Base-by-base conservation (phyloP, 2,113 vertebrate genomes). In the Thamnophis sirtalis region DNA sequence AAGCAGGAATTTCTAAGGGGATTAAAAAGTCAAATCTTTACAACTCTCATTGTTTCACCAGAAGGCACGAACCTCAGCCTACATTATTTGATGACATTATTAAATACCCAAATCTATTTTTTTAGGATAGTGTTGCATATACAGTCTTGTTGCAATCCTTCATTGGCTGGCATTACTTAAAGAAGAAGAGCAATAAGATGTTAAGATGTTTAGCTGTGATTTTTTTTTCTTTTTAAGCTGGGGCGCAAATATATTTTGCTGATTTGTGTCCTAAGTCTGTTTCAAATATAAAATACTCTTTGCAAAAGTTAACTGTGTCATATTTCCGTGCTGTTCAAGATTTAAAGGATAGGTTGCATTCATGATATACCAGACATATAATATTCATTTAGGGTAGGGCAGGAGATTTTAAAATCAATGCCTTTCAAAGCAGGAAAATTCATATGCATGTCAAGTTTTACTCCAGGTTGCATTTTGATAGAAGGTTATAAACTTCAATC, bases 401-500 rank as follows among this genome's bases (percentile, higher is more conserved):
- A 86, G 50, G 94, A 94, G 94, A 92, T 87, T 93, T 48, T 90
- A 26, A 73, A 53, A 94, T 95, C 94, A 96, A 97, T 96, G 87
- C 90, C 33, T 92, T 94, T 96, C 93, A 87, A 91, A 94, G 95
- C 90, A 94, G 58, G 92, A 94, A 96, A 96, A 96, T 96, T 2
- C 51, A 13, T 53, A 96, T 95, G 94, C 56, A 90, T 0, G 48
- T 95, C 95, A 95, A 95, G 94, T 96, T 95, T 96, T 94, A 95
- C 95, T 92, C 96, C 93, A 96, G 96, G 92, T 95, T 96, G 94
- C 96, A 92, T 96, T 96, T 97, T 97, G 96, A 97, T 95, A 94
- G 94, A 95, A 96, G 96, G 95, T 95, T 97, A 96, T 95, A 97
- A 97, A 96, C 93, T 95, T 93, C 96, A 84, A n/a, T 97, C 96